Evolutionary conservation across 1,140 invertebrate genomes (phyloP).

Genomic region (Ceratosolen solmsi): DNA sequence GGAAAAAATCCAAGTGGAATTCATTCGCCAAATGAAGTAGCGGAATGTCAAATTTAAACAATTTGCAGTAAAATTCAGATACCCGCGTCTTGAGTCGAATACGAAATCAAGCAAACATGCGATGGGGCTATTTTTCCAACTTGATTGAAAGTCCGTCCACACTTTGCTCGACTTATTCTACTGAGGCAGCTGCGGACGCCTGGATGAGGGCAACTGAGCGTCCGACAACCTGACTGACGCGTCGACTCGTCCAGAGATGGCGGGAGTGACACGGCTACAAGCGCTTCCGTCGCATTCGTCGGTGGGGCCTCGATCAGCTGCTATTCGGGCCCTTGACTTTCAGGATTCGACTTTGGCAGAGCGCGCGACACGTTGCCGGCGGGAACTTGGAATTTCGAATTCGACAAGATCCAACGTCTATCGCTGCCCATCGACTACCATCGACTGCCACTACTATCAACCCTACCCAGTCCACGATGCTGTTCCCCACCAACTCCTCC

Average conservation of each 20-base stretch:
- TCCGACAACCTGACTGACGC: neutral
- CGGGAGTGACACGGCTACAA: slow-evolving; percentile 31
- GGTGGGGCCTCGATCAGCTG: neutral
- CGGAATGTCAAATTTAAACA: neutral
- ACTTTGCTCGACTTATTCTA: slow-evolving; percentile 38
- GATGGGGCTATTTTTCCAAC: neutral
- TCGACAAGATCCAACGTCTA: too few species aligned
- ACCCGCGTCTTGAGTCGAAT: neutral
- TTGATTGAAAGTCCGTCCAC: slow-evolving; percentile 6
- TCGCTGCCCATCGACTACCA: too few species aligned
- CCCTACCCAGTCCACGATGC: too few species aligned
- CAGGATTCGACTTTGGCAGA: too few species aligned
- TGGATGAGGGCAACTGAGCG: slow-evolving; percentile 54
- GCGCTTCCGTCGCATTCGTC: neutral
- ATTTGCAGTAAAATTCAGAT: neutral
- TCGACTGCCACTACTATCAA: too few species aligned
- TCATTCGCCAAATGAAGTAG: neutral
- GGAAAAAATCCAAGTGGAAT: too few species aligned
- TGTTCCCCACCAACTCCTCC: too few species aligned
- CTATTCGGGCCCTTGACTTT: neutral
- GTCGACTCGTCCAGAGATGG: slow-evolving; percentile 44
- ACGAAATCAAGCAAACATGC: neutral
- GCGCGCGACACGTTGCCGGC: too few species aligned
- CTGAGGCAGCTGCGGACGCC: slow-evolving; percentile 25
- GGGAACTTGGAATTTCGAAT: too few species aligned